phyloP scores from a whole-genome alignment of 2,888 invertebrate genomes.

The Scaptomyza caliginosa region DNA sequence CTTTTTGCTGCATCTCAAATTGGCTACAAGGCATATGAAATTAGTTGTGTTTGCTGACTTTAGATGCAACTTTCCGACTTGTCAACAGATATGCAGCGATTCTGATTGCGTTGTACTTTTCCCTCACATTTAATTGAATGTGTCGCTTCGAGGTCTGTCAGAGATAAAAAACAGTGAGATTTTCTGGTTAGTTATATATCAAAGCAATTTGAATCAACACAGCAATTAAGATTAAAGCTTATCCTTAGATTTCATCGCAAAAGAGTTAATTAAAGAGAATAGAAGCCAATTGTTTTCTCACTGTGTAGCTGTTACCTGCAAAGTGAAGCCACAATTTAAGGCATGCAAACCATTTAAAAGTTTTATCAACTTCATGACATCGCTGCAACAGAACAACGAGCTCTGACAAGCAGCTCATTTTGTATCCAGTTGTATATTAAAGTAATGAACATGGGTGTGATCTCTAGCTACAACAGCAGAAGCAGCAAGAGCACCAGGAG shows the following conservation, averaged over 20 bases:
- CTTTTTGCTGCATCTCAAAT: constrained; percentile 31
- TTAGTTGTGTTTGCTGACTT: constrained; percentile 63
- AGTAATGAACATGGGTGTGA: neutral
- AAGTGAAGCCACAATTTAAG: constrained; percentile 5
- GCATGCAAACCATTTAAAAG: constrained; percentile 18
- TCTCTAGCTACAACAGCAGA: constrained; percentile 17
- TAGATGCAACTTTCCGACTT: constrained; percentile 48
- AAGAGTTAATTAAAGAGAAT: neutral
- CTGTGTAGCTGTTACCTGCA: neutral
- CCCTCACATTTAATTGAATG: constrained; percentile 63
- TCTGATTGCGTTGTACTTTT: constrained; percentile 53
- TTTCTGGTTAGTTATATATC: neutral
- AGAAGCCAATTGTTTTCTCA: neutral
- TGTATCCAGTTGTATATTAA: constrained; percentile 9
- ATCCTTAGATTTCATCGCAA: no score
- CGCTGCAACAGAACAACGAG: neutral
- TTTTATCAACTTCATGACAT: constrained; percentile 13
- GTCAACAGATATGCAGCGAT: constrained; percentile 41
- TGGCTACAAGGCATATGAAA: constrained; percentile 75
- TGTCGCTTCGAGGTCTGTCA: constrained; percentile 30
- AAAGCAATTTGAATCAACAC: no score
- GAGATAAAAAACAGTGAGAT: neutral
- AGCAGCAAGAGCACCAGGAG: neutral
- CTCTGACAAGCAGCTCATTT: constrained; percentile 6
- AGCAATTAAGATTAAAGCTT: no score